Evolutionary conservation across 2,113 vertebrate species (phyloP).

Genomic region (Corythornis cristatus): DNA sequence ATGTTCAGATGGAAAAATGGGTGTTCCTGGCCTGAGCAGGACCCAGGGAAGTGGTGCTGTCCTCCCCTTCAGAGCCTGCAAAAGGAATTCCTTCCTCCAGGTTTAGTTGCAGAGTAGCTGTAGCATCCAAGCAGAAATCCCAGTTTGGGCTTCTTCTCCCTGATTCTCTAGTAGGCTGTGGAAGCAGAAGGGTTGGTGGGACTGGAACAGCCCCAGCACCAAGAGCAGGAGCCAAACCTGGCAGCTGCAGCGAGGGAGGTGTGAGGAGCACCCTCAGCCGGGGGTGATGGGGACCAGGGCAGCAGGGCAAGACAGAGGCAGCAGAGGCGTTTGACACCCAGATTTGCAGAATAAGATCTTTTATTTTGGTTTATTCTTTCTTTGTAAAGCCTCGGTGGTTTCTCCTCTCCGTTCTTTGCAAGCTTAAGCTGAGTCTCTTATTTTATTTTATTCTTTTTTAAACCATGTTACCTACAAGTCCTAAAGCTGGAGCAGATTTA

Average conservation of each 20-base stretch:
- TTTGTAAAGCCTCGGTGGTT: not conserved
- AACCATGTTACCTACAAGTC: not conserved
- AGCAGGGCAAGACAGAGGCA: not conserved
- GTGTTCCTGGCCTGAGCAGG: not conserved
- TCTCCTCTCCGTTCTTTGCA: not conserved
- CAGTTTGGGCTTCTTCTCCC: rapidly evolving
- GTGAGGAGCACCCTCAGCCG: not conserved
- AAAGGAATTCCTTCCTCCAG: rapidly evolving
- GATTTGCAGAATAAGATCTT: not conserved
- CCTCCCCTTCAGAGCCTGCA: not conserved
- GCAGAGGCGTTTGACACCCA: not conserved
- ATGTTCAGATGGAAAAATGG: not conserved
- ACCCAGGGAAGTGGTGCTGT: not conserved
- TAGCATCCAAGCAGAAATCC: not conserved
- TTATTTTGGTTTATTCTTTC: not conserved
- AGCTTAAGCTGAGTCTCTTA: not conserved
- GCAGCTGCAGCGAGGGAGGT: not conserved
- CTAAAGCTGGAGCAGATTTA: not conserved
- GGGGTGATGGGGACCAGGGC: not conserved
- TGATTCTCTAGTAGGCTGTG: not conserved
- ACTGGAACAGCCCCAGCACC: not conserved
- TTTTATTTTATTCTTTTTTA: not conserved
- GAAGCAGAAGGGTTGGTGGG: not conserved
- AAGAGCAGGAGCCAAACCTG: not conserved
- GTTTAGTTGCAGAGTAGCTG: not conserved